Percentiles rank a stretch among this genome's conserved stretches.
Evolutionary conservation across 2,888 invertebrate genomes (phyloP).

Genomic region (Cephus rjabovi): DNA sequence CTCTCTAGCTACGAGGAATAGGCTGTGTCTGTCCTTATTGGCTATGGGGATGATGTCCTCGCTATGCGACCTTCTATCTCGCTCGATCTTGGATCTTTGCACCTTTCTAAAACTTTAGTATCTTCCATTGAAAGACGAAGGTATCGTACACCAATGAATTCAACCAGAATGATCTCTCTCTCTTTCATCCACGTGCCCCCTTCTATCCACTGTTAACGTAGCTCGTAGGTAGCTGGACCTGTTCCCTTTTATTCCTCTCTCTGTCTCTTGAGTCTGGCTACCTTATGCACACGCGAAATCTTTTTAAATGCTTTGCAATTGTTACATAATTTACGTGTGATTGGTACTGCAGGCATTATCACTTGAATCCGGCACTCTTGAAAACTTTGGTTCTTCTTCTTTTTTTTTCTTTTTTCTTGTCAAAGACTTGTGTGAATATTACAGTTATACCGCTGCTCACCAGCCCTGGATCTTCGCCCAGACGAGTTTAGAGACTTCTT

Average conservation of each 20-base stretch:
- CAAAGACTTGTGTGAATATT: not conserved
- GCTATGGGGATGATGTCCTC: slow-evolving; percentile 25
- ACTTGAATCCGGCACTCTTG: not conserved
- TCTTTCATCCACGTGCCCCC: not conserved
- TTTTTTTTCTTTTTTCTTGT: not conserved
- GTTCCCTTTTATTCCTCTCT: not conserved
- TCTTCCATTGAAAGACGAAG: slow-evolving; percentile 30
- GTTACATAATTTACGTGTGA: not conserved
- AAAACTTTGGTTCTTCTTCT: not conserved
- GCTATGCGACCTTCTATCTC: slow-evolving; percentile 22
- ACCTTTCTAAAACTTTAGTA: slow-evolving; percentile 27
- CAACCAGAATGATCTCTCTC: not conserved
- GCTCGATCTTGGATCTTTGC: slow-evolving; percentile 23
- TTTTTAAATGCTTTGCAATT: not conserved
- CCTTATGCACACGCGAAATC: not conserved
- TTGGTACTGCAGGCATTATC: not conserved
- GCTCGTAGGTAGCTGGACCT: not conserved
- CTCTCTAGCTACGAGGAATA: slow-evolving; percentile 20
- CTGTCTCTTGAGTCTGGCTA: not conserved
- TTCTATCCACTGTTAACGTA: not conserved
- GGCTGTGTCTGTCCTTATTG: slow-evolving; percentile 21
- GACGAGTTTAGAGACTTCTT: not conserved
- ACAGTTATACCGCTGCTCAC: not conserved
- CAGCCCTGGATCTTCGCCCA: not conserved
- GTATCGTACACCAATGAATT: slow-evolving; percentile 31